Percentiles rank a stretch among this genome's conserved stretches.
Evolutionary conservation across 2,797 vertebrate genomes (phyloP).

Genomic region (Lithobates pipiens): DNA sequence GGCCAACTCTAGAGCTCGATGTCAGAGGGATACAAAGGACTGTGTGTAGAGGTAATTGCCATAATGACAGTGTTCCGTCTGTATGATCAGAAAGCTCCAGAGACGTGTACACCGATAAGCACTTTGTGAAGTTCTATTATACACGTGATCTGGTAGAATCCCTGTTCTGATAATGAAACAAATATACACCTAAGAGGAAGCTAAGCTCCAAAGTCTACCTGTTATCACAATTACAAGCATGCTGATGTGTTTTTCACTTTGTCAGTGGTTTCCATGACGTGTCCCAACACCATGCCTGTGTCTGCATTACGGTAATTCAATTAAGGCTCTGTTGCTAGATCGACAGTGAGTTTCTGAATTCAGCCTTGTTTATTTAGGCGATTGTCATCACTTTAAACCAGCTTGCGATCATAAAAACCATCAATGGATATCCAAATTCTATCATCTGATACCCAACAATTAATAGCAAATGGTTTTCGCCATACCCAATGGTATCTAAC

Average conservation of each 20-base stretch:
- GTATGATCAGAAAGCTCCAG: background rate
- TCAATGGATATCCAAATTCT: too few species aligned
- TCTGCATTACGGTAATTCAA: background rate
- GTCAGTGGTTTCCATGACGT: background rate
- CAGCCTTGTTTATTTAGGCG: background rate
- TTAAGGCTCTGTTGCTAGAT: background rate
- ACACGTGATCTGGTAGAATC: background rate
- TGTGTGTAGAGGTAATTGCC: background rate
- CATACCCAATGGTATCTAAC: too few species aligned
- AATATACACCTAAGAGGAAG: background rate
- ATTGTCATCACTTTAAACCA: background rate
- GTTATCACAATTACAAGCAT: background rate
- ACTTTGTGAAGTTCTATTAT: background rate
- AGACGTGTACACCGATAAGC: background rate
- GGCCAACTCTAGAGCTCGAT: background rate
- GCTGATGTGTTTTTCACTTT: background rate
- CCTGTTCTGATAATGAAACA: background rate
- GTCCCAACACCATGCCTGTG: too few species aligned
- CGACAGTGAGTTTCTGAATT: background rate
- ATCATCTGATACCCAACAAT: too few species aligned
- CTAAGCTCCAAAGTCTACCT: constrained; percentile 19
- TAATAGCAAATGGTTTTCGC: too few species aligned
- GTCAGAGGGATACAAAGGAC: background rate
- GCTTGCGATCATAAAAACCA: background rate
- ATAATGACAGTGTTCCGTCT: background rate